Conservation (phyloP, 2,113 vertebrate species). For the Nematolebias whitei region DNA sequence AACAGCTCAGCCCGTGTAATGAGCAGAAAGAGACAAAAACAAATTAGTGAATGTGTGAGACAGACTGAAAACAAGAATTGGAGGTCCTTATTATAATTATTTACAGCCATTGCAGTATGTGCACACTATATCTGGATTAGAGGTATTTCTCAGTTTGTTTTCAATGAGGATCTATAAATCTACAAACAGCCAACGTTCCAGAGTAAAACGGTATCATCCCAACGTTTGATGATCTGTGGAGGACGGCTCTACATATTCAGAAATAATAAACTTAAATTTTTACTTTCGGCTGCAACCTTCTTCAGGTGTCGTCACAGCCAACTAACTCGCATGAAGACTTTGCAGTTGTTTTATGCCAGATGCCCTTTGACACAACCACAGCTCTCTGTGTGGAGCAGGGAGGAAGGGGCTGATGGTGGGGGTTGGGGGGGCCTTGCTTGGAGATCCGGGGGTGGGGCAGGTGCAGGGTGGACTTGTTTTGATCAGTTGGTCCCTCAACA, state of each 20-base stretch:
- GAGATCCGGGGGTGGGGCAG: too few relatives aligned
- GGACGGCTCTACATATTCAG: neutral
- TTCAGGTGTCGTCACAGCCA: too few relatives aligned
- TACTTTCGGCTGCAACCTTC: too few relatives aligned
- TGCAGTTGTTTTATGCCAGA: too few relatives aligned
- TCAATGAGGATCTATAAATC: neutral
- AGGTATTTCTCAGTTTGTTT: neutral
- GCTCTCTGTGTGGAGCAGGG: too few relatives aligned
- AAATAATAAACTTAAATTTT: too few relatives aligned
- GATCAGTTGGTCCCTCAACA: too few relatives aligned
- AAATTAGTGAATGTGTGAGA: slow-evolving; percentile 22
- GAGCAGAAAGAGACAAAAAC: slow-evolving; percentile 38
- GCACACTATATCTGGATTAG: neutral
- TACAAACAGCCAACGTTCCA: slow-evolving; percentile 4
- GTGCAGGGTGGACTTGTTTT: too few relatives aligned
- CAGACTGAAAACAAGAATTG: neutral
- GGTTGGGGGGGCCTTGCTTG: too few relatives aligned
- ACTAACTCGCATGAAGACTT: too few relatives aligned
- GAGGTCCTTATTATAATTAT: slow-evolving; percentile 9
- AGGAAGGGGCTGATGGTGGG: too few relatives aligned
- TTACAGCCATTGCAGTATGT: neutral
- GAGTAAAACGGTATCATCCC: slow-evolving; percentile 11
- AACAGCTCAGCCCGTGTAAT: slow-evolving; percentile 53
- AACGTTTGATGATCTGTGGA: slow-evolving; percentile 25
- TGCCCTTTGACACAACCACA: too few relatives aligned